Evolutionary conservation across 23 tunicate species (phyloP), one percentile per base, ranked within the genome.

Genomic region (Ascidia mentula): DNA sequence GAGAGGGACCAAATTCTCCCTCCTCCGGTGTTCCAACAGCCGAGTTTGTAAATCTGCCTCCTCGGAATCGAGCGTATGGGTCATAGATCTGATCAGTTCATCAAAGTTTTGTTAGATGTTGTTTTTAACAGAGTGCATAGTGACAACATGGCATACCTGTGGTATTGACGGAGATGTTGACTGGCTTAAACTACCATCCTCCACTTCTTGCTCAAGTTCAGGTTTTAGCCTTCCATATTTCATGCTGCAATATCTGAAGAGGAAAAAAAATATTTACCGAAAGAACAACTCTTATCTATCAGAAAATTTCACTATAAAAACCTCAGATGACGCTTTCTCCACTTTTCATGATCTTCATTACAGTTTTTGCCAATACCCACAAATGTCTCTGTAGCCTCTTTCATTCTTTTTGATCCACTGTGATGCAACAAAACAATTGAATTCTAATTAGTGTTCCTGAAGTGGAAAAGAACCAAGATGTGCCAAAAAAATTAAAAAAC

Each of bases 331-430:
- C 97, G 83, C 34, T 59, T 45, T 78, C 86, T 73, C 97, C 97
- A 92, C 72, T 83, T 92, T 75, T 92, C 92, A 37, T 87, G 77
- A 39, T 92, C 97, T 46, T 83, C 86, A 40, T 82, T 77, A 70
- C 86, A 92, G 40, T 92, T 92, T 79, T 87, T 92, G 20, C 97
- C 97, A 18, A 92, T 83, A 46, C 97, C 97, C 65, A 92, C 92
- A 87, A 92, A 92, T 42, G 42, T 82, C 69, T 87, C 89, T 31
- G 97, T 87, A 18, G 97, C 97, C 75, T 83, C 92, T 79, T 82
- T 92, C 79, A 92, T 46, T 37, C 97, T 37, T 37, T 82, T 61
- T 37, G 97, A 92, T n/a, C 92, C 97, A 79, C 97, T 91, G 82
- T n/a, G n/a, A n/a, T n/a, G n/a, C n/a, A 18, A 37, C 24, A 65